phyloP scores from a whole-genome alignment of 1,140 invertebrate genomes.

The Homarus americanus region DNA sequence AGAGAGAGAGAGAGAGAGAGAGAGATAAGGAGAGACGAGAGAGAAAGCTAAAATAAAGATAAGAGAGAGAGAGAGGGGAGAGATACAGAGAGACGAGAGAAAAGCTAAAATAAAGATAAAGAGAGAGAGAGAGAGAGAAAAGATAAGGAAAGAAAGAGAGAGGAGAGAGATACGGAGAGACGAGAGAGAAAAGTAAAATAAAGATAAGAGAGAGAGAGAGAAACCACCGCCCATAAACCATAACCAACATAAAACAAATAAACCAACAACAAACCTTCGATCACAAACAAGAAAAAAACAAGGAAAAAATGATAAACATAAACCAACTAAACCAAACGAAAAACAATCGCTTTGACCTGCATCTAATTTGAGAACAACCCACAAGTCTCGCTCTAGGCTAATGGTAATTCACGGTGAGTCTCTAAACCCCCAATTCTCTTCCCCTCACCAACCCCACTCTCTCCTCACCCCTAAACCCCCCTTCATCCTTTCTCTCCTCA shows the following conservation, averaged over 20 bases:
- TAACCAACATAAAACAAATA: not conserved
- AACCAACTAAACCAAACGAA: constrained; percentile 29
- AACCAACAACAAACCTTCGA: not conserved
- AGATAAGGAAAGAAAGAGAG: too few species aligned
- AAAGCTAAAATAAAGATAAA: not conserved
- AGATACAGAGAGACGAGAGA: too few species aligned
- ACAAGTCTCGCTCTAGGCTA: too few species aligned
- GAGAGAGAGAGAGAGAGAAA: too few species aligned
- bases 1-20: not conserved
- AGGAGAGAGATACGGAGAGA: constrained; percentile 27
- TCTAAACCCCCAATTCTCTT: too few species aligned
- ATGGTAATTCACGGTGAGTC: too few species aligned
- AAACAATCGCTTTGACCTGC: constrained; percentile 42
- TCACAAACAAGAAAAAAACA: constrained; percentile 9
- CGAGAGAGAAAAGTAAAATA: not conserved
- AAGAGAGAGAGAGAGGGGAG: constrained; percentile 8
- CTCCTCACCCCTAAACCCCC: not conserved
- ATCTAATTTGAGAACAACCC: constrained; percentile 10
- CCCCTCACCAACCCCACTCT: not conserved
- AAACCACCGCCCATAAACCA: not conserved
- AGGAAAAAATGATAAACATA: constrained; percentile 13
- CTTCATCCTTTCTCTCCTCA: not conserved
- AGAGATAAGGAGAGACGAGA: too few species aligned
- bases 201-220: constrained; percentile 34
- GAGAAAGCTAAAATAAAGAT: too few species aligned